phyloP scores from a whole-genome alignment of 1,140 invertebrate genomes.

The Pseudomyrmex concolor region DNA sequence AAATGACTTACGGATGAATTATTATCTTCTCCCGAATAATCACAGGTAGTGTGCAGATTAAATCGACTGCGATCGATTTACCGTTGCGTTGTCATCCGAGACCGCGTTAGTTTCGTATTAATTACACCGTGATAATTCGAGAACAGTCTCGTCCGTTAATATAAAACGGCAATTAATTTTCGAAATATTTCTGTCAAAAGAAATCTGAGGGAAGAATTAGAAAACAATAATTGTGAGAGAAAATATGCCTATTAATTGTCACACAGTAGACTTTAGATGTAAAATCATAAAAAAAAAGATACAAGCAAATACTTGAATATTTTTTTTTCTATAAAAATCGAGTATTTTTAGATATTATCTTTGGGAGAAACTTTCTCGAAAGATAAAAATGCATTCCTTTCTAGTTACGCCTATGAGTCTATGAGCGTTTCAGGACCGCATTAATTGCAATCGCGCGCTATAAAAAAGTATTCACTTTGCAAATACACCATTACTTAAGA shows the following conservation, averaged over 20 bases:
- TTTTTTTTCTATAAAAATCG: too few relatives aligned
- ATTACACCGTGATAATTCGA: conserved; percentile 41
- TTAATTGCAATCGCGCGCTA: not conserved
- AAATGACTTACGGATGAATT: not conserved
- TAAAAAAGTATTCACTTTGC: conserved; percentile 32
- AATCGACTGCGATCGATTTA: not conserved
- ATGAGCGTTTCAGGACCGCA: conserved; percentile 14
- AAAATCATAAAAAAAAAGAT: too few relatives aligned
- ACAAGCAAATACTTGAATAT: too few relatives aligned
- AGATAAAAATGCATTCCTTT: not conserved
- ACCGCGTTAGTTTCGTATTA: conserved; percentile 30
- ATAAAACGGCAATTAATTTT: too few relatives aligned
- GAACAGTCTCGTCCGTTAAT: conserved; percentile 1
- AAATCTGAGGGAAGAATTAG: too few relatives aligned
- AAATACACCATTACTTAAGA: conserved; percentile 7
- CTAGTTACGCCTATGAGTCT: conserved; percentile 18
- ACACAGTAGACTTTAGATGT: too few relatives aligned
- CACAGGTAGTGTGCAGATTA: conserved; percentile 8
- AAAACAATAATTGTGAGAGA: too few relatives aligned
- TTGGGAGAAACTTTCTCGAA: not conserved
- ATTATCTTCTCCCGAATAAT: conserved; percentile 6
- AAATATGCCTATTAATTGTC: too few relatives aligned
- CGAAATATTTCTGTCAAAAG: too few relatives aligned
- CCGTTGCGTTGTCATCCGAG: not conserved
- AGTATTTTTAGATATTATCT: too few relatives aligned